These are phyloP conservation scores for Drosophila tripunctata DNA, from an alignment of 2,888 invertebrate genomes.

Conservation along the genomic window DNA sequence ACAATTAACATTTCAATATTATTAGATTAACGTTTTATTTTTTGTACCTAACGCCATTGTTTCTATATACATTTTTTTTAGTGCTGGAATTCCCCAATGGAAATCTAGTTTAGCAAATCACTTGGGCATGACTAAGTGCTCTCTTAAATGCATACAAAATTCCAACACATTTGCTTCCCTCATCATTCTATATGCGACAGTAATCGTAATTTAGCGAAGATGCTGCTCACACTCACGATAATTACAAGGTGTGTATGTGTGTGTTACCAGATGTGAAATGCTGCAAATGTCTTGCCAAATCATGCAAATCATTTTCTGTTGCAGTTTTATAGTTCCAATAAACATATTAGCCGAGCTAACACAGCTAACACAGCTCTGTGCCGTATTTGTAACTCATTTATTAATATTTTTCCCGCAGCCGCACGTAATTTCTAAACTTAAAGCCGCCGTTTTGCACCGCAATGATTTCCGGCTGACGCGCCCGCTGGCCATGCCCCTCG, in stretches of 20 bases:
- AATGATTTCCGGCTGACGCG: constrained; percentile 75
- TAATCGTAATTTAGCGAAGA: constrained; percentile 72
- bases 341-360: constrained; percentile 63
- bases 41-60: constrained; percentile 58
- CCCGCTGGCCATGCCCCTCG: constrained; percentile 44
- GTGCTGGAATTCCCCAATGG: constrained; percentile 70
- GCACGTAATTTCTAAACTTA: constrained; percentile 76
- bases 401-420: constrained; percentile 60
- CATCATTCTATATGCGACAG: constrained; percentile 11
- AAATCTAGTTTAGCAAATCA: constrained; percentile 77
- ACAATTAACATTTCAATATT: constrained; percentile 58
- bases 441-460: constrained; percentile 61
- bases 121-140: constrained; percentile 77
- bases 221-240: constrained; percentile 53
- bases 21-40: constrained; percentile 52
- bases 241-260: constrained; percentile 46
- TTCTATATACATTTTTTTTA: constrained; percentile 38
- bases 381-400: constrained; percentile 62
- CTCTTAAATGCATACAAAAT: constrained; percentile 77
- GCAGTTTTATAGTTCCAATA: constrained; percentile 66
- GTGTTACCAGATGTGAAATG: constrained; percentile 64
- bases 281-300: constrained; percentile 59
- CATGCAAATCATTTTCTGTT: constrained; percentile 69
- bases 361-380: constrained; percentile 22
- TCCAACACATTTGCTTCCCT: constrained; percentile 18